phyloP scores from a whole-genome alignment of 1,140 invertebrate species.

The Dreissena rostriformis region DNA sequence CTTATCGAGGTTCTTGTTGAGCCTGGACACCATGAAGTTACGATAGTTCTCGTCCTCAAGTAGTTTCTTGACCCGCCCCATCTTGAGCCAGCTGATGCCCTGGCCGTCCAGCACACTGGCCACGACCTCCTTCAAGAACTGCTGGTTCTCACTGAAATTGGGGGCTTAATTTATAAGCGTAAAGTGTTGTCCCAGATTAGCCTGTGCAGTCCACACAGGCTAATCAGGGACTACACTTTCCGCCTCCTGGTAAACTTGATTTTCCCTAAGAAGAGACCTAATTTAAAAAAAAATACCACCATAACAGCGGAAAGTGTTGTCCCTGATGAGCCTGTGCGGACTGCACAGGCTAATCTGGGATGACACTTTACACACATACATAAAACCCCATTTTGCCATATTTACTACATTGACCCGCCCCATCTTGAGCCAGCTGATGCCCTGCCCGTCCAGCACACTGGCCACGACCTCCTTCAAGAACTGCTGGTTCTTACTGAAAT shows the following conservation, averaged over 20 bases:
- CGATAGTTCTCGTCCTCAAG: constrained; percentile 99
- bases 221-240: too few species aligned
- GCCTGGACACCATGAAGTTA: constrained; percentile 96
- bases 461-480: constrained; percentile 90
- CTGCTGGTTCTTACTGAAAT: constrained; percentile 84
- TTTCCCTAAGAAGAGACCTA: too few species aligned
- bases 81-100: constrained; percentile 97
- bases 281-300: too few species aligned
- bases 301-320: too few species aligned
- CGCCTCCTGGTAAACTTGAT: too few species aligned
- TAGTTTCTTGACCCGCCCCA: constrained; percentile 96
- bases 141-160: constrained; percentile 84
- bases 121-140: constrained; percentile 88
- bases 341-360: too few species aligned
- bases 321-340: too few species aligned
- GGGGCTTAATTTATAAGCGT: too few species aligned
- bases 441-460: constrained; percentile 96
- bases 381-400: too few species aligned
- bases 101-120: constrained; percentile 96
- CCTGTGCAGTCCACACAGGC: too few species aligned
- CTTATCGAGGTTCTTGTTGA: constrained; percentile 96
- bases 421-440: constrained; percentile 97
- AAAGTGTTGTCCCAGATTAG: too few species aligned
- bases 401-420: constrained; percentile 96
- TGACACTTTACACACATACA: too few species aligned